Evolutionary conservation across 2,797 vertebrate species (phyloP), one percentile per base, ranked within the genome.

Genomic region (Monodelphis domestica): DNA sequence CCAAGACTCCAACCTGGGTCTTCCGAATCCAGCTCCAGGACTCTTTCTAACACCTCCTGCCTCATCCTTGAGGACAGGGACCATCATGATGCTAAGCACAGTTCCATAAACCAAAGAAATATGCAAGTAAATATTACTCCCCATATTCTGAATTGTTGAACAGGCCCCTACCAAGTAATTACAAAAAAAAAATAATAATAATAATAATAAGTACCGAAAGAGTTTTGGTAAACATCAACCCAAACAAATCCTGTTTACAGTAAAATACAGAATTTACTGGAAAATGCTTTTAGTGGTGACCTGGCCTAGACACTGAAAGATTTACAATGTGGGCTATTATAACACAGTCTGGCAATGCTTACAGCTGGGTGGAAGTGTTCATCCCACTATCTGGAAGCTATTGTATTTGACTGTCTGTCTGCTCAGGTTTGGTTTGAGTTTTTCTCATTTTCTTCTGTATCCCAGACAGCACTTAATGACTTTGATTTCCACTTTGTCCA

Each of bases 371-470:
- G 52, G 33, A 87, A 5, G 26, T 0, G 14, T 89, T 88, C 5
- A 4, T 33, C 91, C 59, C 89, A 0, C 15, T 88, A 0, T 78
- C 51, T 29, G 89, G 15, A 38, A 92, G 87, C 87, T 54, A 28
- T 57, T 50, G 55, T 55, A 26, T n/a, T 84, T 56, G 59, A 92
- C 89, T 56, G 59, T 89, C 89, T 56, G 14, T 93, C 59, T 54
- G 11, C 57, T 63, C 54, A 70, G 45, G 50, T 63, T 28, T 33
- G 59, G 91, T 53, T 93, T 88, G 90, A 91, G 88, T 78, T 91
- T 94, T 92, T 88, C 89, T 53, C 38, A 38, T 95, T 93, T 92
- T 90, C 45, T 55, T 87, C 63, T 88, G 92, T 63, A 87, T 89
- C 94, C 51, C 1, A 30, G 87, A 91, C 55, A 94, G 54, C 33